Conservation (phyloP, 2,888 invertebrate genomes). For the Hirtodrosophila alboralis region DNA sequence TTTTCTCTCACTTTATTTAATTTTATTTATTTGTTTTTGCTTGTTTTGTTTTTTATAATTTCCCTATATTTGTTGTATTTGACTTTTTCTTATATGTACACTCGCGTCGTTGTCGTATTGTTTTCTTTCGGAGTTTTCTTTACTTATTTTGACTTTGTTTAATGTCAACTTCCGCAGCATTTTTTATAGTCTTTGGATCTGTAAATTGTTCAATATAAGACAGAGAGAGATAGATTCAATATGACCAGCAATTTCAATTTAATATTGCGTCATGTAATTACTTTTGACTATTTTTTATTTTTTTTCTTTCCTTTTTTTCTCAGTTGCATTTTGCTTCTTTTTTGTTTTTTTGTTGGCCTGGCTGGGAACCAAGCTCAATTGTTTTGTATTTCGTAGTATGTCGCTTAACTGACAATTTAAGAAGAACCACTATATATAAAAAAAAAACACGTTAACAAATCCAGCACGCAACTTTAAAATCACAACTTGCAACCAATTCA, state of each 20-base stretch:
- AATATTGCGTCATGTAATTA: constrained; percentile 58
- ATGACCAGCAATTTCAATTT: constrained; percentile 20
- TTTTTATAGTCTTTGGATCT: constrained; percentile 19
- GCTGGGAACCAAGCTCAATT: constrained; percentile 33
- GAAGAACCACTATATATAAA: constrained; percentile 33
- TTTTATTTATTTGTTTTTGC: constrained; percentile 42
- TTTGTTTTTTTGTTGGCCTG: not conserved
- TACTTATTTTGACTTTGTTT: constrained; percentile 35
- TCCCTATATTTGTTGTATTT: constrained; percentile 24
- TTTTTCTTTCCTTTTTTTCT: too few relatives aligned
- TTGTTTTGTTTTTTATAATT: constrained; percentile 16
- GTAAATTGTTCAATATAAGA: constrained; percentile 24
- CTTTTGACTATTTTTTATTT: constrained; percentile 43
- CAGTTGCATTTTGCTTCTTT: constrained; percentile 21
- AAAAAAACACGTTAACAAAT: constrained; percentile 38
- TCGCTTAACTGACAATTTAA: constrained; percentile 64
- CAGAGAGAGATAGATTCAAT: not conserved
- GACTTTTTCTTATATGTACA: constrained; percentile 22
- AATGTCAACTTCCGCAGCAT: constrained; percentile 59
- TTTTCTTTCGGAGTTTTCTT: constrained; percentile 18
- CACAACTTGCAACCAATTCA: constrained; percentile 20
- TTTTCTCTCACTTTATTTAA: constrained; percentile 47
- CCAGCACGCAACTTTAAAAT: constrained; percentile 65
- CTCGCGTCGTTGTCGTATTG: constrained; percentile 22
- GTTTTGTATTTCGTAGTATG: constrained; percentile 50